Percentiles rank a stretch among this genome's conserved stretches.
These are phyloP conservation scores for Wasmannia auropunctata DNA, from an alignment of 1,140 invertebrate species.

Conservation along the genomic window DNA sequence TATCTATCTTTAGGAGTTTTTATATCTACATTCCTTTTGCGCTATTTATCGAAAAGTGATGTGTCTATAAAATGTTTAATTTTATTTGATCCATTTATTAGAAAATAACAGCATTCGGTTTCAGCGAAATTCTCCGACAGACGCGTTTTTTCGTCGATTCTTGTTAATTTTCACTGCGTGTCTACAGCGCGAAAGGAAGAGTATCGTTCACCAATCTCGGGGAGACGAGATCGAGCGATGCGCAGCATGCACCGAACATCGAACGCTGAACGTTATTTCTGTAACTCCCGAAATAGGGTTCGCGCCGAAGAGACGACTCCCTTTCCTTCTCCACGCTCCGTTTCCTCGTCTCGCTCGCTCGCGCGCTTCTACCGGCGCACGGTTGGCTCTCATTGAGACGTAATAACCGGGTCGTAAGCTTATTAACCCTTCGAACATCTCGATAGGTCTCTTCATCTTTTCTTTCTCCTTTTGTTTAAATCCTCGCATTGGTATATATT, in stretches of 20 bases:
- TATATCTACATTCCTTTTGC: too few species aligned
- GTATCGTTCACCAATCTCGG: conserved; percentile 18
- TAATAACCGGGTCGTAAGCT: conserved; percentile 63
- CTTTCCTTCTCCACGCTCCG: conserved; percentile 44
- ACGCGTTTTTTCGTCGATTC: not conserved
- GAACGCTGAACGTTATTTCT: conserved; percentile 82
- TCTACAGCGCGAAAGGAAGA: not conserved
- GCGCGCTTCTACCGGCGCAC: conserved; percentile 57
- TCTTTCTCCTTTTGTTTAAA: not conserved
- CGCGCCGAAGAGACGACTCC: conserved; percentile 73
- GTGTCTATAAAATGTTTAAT: too few species aligned
- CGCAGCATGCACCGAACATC: conserved; percentile 64
- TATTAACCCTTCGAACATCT: conserved; percentile 24
- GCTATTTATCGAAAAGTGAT: too few species aligned
- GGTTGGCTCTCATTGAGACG: conserved; percentile 58
- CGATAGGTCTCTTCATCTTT: not conserved
- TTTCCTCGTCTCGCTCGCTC: conserved; percentile 22
- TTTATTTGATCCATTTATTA: not conserved
- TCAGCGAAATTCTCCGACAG: not conserved
- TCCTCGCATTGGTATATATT: not conserved
- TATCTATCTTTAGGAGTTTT: not conserved
- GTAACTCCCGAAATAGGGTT: conserved; percentile 81
- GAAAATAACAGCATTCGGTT: not conserved
- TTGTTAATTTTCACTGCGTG: not conserved
- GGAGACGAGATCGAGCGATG: conserved; percentile 37